Percentiles rank a stretch among this genome's conserved stretches.
phyloP scores from a whole-genome alignment of 2,888 invertebrate species.

The Drosophila buzzatii region DNA sequence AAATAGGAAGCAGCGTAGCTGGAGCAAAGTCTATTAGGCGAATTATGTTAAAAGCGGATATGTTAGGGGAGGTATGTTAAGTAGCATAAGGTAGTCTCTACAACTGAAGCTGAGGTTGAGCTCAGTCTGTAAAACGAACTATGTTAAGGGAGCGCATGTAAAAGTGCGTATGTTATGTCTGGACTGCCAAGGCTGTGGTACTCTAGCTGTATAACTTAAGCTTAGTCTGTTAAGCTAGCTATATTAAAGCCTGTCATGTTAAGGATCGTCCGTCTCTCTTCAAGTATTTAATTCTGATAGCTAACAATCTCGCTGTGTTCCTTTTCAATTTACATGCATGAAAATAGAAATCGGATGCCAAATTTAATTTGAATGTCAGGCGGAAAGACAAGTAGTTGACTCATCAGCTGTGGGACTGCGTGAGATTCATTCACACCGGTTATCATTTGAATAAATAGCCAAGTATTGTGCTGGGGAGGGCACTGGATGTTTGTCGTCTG shows the following conservation, averaged over 20 bases:
- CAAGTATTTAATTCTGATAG: not conserved
- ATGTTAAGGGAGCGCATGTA: not conserved
- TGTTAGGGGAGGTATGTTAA: not conserved
- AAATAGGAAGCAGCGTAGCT: not conserved
- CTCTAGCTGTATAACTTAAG: not conserved
- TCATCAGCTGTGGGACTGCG: constrained; percentile 7
- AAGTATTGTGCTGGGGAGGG: constrained; percentile 9
- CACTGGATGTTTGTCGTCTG: constrained; percentile 7
- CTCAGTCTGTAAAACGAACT: not conserved
- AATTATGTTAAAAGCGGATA: not conserved
- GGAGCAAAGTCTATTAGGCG: not conserved
- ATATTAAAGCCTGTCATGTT: not conserved
- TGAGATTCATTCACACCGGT: constrained; percentile 34
- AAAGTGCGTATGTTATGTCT: not conserved
- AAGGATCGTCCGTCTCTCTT: not conserved
- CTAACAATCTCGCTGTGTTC: not conserved
- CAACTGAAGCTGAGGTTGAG: not conserved
- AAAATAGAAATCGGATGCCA: not conserved
- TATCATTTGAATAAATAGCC: constrained; percentile 31
- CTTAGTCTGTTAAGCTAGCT: not conserved
- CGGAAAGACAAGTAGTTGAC: not conserved
- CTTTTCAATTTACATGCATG: not conserved
- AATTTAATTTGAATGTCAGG: not conserved
- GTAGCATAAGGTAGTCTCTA: not conserved
- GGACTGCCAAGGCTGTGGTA: not conserved